Evolutionary conservation across 2,113 vertebrate genomes (phyloP).

Genomic region (Melanotaenia duboulayi): DNA sequence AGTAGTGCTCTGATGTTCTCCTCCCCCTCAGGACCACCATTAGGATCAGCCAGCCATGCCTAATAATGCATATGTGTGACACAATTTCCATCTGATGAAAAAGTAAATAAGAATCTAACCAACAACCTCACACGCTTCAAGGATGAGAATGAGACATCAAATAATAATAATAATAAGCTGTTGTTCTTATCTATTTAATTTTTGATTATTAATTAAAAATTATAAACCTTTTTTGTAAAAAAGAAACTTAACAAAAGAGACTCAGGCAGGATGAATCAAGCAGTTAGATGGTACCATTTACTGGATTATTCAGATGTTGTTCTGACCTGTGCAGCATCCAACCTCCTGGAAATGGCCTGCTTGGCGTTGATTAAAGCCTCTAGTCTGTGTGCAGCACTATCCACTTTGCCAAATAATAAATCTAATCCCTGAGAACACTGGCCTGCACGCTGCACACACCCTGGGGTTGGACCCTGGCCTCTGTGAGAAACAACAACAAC

Average conservation of each 20-base stretch:
- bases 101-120: neutral
- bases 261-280: neutral
- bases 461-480: slow-evolving; percentile 90
- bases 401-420: slow-evolving; percentile 94
- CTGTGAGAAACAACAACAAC: slow-evolving; percentile 62
- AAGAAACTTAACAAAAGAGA: neutral
- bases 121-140: neutral
- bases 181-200: neutral
- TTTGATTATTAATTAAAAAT: neutral
- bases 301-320: slow-evolving; percentile 29
- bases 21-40: slow-evolving; percentile 94
- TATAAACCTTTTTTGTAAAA: neutral
- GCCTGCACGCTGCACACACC: slow-evolving; percentile 93
- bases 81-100: neutral
- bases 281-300: slow-evolving; percentile 3
- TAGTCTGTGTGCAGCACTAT: slow-evolving; percentile 91
- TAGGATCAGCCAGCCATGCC: slow-evolving; percentile 97
- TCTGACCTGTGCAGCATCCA: slow-evolving; percentile 95
- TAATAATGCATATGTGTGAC: slow-evolving; percentile 55
- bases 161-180: neutral
- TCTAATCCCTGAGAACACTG: slow-evolving; percentile 95
- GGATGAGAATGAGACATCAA: neutral
- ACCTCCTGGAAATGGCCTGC: slow-evolving; percentile 94
- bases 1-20: slow-evolving; percentile 93
- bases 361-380: slow-evolving; percentile 97